Evolutionary conservation across 2,113 vertebrate species (phyloP).

Genomic region (Ciconia boyciana): DNA sequence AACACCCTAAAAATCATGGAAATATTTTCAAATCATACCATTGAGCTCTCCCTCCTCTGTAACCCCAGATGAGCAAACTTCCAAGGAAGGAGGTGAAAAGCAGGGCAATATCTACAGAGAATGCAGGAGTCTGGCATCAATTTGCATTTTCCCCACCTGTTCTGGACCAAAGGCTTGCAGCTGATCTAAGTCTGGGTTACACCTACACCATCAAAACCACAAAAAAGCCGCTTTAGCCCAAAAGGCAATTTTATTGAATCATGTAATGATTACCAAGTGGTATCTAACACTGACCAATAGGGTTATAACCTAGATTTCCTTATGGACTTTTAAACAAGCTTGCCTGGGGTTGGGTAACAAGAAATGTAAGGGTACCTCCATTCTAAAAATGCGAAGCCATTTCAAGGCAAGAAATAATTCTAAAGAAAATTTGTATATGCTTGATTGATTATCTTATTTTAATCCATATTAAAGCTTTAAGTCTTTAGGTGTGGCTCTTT

Average conservation of each 20-base stretch:
- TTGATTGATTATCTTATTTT: constrained; percentile 87
- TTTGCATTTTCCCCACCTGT: not conserved
- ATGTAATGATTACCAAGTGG: not conserved
- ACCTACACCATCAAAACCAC: not conserved
- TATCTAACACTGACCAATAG: not conserved
- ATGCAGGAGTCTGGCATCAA: not conserved
- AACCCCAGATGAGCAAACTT: not conserved
- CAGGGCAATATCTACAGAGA: not conserved
- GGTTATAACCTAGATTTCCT: not conserved
- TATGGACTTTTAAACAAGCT: not conserved
- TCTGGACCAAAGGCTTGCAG: not conserved
- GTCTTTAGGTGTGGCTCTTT: constrained; percentile 86
- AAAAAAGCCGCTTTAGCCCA: not conserved
- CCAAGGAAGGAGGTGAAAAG: not conserved
- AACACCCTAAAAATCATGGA: not conserved
- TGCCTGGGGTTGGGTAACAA: not conserved
- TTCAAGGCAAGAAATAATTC: constrained; percentile 76
- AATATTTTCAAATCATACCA: constrained; percentile 10
- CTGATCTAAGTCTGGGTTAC: not conserved
- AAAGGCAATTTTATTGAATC: not conserved
- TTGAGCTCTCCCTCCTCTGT: not conserved
- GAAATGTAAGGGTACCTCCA: constrained; percentile 30
- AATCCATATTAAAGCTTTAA: constrained; percentile 86
- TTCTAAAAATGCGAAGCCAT: constrained; percentile 53
- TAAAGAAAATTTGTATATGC: constrained; percentile 75